Evolutionary conservation across 2,888 invertebrate genomes (phyloP), one percentile per base, ranked within the genome.

Genomic region (Busseola fusca): DNA sequence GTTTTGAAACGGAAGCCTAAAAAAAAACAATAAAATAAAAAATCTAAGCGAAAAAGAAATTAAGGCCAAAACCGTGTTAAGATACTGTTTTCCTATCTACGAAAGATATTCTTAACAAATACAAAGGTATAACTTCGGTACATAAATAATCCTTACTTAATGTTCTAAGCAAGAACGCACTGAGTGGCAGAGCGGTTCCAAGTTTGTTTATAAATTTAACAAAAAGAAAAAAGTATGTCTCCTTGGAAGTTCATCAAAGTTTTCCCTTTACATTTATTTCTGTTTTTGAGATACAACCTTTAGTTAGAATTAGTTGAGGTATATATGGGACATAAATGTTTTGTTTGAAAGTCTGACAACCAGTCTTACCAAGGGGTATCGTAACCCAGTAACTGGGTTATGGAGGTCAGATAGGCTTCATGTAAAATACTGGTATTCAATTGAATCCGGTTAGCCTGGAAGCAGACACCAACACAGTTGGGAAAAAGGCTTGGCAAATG

Each of bases 201-300:
- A 82, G 72, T 82, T 82, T 82, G 72, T 82, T 82, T 82, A 82
- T 72, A 72, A 80, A 77, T 82, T 77, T 72, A 82, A 82, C 77
- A 75, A 78, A 78, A 80, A 81, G 76, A 69, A 82, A 69, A 82
- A 82, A 82, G 82, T 80, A 73, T 69, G 58, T 68, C 68, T 56
- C 63, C 69, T 62, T 65, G 37, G 64, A 82, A 82, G 80, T 82
- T 79, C 82, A 79, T 85, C 82, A 82, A 84, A 84, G 64, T 81
- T 79, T 82, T 64, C 67, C 65, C 59, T 81, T 84, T 78, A 81
- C 64, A 77, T 80, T 84, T 70, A 79, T 84, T 85, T 75, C 70
- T 78, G 77, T 79, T 82, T 80, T 73, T 78, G 72, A 76, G 52
- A 73, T 72, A 71, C 73, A 72, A 74, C 64, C 67, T 73, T 68